Evolutionary conservation across 2,888 invertebrate species (phyloP), one percentile per base, ranked within the genome.

Genomic region (Andrena fulva): DNA sequence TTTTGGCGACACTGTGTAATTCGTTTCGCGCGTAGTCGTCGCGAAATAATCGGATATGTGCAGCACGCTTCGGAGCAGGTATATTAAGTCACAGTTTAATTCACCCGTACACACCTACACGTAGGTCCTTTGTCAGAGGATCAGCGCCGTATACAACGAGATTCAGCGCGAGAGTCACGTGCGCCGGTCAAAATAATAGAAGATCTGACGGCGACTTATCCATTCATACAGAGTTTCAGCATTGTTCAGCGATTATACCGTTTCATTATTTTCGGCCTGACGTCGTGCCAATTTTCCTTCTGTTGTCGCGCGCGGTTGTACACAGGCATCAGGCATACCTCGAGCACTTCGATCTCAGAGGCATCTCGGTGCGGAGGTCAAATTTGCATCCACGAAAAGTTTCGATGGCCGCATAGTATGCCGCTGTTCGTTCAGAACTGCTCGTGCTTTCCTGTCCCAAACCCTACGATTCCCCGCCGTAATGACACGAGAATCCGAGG

Each of bases 121-220:
- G 10, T 16, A 16, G 24, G 16, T 69, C 52, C 52, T 54, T 77
- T 66, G 73, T 69, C 59, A 42, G 16, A 52, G 63, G 59, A 80
- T 80, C 48, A 73, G 20, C 42, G 64, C 66, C 62, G 62, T 59
- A 33, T 59, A 29, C 42, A 60, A 60, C 33, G 27, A 69, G 76
- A 80, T 80, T 82, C 76, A 73, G 68, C 54, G 54, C 27, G 60
- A 82, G 76, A 82, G 64, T 71, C 71, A 62, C 50, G 16, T 42
- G 6, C 31, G n/a, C 33, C 59, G 52, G 48, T 52, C 24, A 35
- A 56, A 50, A 82, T 68, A 76, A 79, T 75, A 63, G 75, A 31
- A 63, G 31, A 50, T 8, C 35, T n/a, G 20, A 63, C 48, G 31
- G 52, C 56, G 27, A 20, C 59, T 42, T n/a, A 24, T 54, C 54